phyloP scores from a whole-genome alignment of 1,140 invertebrate genomes.

The Mesaphorura yosii region DNA sequence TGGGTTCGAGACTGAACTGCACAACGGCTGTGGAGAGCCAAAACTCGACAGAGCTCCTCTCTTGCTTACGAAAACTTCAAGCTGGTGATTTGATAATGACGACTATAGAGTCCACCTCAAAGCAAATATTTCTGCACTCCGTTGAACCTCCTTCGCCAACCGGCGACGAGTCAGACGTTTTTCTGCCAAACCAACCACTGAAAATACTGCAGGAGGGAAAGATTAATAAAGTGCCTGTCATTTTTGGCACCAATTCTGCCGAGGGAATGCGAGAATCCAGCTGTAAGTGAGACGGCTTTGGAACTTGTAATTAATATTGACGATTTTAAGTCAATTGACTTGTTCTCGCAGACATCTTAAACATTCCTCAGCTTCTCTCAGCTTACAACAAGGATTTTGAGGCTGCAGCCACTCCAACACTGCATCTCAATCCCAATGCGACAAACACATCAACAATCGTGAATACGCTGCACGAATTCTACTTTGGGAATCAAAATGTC shows the following conservation, averaged over 20 bases:
- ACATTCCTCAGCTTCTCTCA: too few relatives aligned
- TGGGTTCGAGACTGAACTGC: background rate
- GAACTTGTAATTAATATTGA: too few relatives aligned
- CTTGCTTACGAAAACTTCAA: background rate
- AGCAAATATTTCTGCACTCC: background rate
- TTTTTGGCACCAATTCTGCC: conserved; percentile 17
- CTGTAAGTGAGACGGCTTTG: too few relatives aligned
- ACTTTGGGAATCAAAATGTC: conserved; percentile 43
- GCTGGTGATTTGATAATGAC: background rate
- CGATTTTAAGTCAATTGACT: too few relatives aligned
- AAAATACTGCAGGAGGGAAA: conserved; percentile 12
- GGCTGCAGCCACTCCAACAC: too few relatives aligned
- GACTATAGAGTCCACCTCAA: background rate
- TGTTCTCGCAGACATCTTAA: too few relatives aligned
- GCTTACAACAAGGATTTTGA: background rate
- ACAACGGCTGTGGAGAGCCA: background rate
- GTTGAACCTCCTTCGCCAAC: background rate
- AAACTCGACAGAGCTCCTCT: background rate
- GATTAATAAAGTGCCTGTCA: conserved; percentile 10
- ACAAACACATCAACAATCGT: background rate
- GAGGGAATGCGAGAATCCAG: background rate
- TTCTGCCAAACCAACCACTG: conserved; percentile 12
- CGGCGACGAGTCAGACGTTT: background rate
- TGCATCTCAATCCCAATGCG: background rate
- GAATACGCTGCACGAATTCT: conserved; percentile 38